A percentile compares a stretch with the other conserved stretches of the same genome.
phyloP scores from a whole-genome alignment of 1,140 invertebrate genomes.

The Monomorium pharaonis region DNA sequence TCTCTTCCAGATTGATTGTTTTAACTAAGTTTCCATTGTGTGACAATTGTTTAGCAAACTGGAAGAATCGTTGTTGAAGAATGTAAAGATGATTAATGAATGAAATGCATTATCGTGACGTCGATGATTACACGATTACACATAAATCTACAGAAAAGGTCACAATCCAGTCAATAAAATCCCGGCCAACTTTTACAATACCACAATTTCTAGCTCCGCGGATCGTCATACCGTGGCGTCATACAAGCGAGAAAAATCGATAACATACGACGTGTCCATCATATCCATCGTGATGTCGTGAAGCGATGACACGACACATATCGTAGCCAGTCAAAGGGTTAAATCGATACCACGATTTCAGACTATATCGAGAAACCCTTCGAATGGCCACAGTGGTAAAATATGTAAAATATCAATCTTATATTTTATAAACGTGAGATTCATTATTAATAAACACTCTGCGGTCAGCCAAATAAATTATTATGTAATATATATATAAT shows the following conservation, averaged over 20 bases:
- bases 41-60: neutral
- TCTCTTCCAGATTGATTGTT: neutral
- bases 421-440: neutral
- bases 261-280: slow-evolving; percentile 49
- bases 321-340: slow-evolving; percentile 39
- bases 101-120: neutral
- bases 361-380: neutral
- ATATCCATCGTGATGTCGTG: slow-evolving; percentile 36
- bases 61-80: neutral
- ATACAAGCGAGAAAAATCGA: slow-evolving; percentile 48
- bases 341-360: slow-evolving; percentile 41
- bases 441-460: neutral
- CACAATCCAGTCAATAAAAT: slow-evolving; percentile 27
- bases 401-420: neutral
- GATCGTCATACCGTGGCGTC: slow-evolving; percentile 27
- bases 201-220: slow-evolving; percentile 21
- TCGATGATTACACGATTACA: neutral
- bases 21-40: neutral
- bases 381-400: neutral
- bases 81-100: neutral
- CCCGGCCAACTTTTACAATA: slow-evolving; percentile 31
- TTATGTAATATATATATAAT: neutral
- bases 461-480: neutral
- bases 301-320: slow-evolving; percentile 41
- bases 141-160: slow-evolving; percentile 1